phyloP scores from a whole-genome alignment of 2,797 vertebrate species.

The Liparis tanakae region DNA sequence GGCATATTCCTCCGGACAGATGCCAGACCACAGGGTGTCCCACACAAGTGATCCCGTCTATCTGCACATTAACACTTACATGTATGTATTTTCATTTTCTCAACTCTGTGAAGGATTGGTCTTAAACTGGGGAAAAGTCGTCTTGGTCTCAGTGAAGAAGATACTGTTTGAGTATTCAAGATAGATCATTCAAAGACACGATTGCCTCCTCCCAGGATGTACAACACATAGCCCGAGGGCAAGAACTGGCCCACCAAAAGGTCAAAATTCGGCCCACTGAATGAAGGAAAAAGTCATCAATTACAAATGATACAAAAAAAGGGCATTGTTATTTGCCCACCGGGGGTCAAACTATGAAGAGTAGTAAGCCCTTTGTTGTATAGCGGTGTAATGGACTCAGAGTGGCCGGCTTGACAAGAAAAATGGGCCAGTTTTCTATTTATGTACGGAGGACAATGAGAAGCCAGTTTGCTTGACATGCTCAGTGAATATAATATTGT shows the following conservation, averaged over 20 bases:
- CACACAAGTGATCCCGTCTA: slow-evolving; percentile 44
- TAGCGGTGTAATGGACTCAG: background rate
- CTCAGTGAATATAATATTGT: too few species aligned
- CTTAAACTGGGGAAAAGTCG: background rate
- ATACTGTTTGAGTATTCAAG: background rate
- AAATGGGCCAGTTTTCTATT: background rate
- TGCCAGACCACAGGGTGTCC: slow-evolving; percentile 48
- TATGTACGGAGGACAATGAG: background rate
- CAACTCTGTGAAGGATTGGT: slow-evolving; percentile 11
- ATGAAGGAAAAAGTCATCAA: background rate
- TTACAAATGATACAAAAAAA: background rate
- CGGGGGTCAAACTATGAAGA: background rate
- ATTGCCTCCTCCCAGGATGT: background rate
- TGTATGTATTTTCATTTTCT: background rate
- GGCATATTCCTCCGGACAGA: slow-evolving; percentile 64
- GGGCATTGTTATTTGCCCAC: background rate
- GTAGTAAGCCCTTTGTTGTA: background rate
- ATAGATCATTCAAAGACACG: background rate
- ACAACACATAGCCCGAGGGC: background rate
- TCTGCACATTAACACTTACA: slow-evolving; percentile 21
- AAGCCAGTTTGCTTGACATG: background rate
- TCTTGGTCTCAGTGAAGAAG: background rate
- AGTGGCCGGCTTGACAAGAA: background rate
- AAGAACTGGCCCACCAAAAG: background rate
- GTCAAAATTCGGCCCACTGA: background rate